A percentile compares a stretch with the other conserved stretches of the same genome.
Conservation (phyloP, 2,888 invertebrate species). For the Helleia helle region DNA sequence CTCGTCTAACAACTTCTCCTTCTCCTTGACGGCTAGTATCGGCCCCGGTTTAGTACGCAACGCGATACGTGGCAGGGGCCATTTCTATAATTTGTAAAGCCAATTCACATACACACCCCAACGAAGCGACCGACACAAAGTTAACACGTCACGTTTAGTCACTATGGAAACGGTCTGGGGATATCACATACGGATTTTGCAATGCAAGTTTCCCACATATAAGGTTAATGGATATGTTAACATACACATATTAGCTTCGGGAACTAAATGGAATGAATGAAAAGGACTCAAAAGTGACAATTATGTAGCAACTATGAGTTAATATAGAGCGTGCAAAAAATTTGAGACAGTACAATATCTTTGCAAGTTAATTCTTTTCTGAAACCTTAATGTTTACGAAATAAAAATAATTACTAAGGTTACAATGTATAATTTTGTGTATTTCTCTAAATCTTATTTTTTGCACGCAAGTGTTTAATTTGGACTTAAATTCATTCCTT, state of each 20-base stretch:
- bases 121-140: slow-evolving; percentile 22
- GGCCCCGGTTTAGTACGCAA: slow-evolving; percentile 90
- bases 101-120: slow-evolving; percentile 64
- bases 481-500: slow-evolving; percentile 24
- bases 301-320: no score
- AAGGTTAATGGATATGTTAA: slow-evolving; percentile 9
- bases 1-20: slow-evolving; percentile 91
- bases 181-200: slow-evolving; percentile 3
- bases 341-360: not conserved
- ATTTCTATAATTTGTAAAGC: slow-evolving; percentile 73
- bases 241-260: not conserved
- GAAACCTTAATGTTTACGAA: not conserved
- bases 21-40: slow-evolving; percentile 88
- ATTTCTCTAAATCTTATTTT: not conserved
- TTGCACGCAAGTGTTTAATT: not conserved
- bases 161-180: no score
- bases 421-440: not conserved
- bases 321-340: not conserved
- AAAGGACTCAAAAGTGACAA: not conserved
- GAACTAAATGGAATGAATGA: slow-evolving; percentile 5
- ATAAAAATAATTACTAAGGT: no score
- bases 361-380: not conserved
- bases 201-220: slow-evolving; percentile 3
- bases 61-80: slow-evolving; percentile 87
- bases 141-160: slow-evolving; percentile 13